Evolutionary conservation across 2,888 invertebrate species (phyloP).

Genomic region (Lottia scabra): DNA sequence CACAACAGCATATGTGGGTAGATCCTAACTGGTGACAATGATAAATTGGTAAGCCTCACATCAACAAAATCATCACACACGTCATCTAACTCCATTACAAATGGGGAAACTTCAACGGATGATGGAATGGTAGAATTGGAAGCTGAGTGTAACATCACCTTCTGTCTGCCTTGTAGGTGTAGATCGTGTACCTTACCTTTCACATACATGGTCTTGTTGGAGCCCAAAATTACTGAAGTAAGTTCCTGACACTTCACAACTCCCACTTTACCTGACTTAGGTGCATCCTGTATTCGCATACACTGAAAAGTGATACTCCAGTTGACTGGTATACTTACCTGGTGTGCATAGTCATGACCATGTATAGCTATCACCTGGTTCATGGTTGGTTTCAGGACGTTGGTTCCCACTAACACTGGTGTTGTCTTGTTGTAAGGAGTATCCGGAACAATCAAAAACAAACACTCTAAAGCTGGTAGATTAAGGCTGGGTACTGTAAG

Average conservation of each 20-base stretch:
- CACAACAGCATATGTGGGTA: too few relatives aligned
- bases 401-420: conserved; percentile 21
- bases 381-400: conserved; percentile 7
- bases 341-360: conserved; percentile 20
- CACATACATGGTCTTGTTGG: too few relatives aligned
- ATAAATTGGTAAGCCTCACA: too few relatives aligned
- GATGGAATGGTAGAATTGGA: too few relatives aligned
- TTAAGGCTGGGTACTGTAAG: conserved; percentile 1
- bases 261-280: conserved; percentile 13
- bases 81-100: too few relatives aligned
- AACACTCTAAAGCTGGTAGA: not conserved
- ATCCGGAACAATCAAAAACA: conserved; percentile 19
- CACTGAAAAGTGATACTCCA: conserved; percentile 20
- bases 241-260: conserved; percentile 8
- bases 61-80: too few relatives aligned
- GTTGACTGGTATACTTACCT: conserved; percentile 10
- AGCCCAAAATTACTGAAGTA: too few relatives aligned
- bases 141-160: too few relatives aligned
- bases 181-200: too few relatives aligned
- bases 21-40: too few relatives aligned
- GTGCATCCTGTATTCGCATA: conserved; percentile 15
- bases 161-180: too few relatives aligned
- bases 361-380: conserved; percentile 5
- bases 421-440: conserved; percentile 6
- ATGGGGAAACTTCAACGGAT: too few relatives aligned